These are phyloP conservation scores for Thomomys bottae DNA, from an alignment of 2,113 vertebrate genomes.

Conservation along the genomic window DNA sequence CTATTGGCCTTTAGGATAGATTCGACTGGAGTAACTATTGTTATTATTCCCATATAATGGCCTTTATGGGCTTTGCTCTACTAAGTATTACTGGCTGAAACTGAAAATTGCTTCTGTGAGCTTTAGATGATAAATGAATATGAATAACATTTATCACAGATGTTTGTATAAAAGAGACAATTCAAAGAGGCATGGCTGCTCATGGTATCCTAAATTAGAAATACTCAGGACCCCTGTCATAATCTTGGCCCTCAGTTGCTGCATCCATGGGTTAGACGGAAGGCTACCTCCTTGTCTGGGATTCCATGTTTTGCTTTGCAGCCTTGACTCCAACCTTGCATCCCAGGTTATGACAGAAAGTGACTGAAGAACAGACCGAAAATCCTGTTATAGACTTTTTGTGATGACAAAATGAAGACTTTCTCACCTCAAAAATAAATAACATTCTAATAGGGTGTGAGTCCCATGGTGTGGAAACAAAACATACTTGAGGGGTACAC, in stretches of 20 bases:
- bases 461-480: not conserved
- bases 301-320: not conserved
- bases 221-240: not conserved
- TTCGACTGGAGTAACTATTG: not conserved
- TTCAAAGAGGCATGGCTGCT: not conserved
- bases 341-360: not conserved
- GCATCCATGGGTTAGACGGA: not conserved
- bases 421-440: constrained; percentile 32
- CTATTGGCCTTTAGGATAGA: not conserved
- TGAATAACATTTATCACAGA: not conserved
- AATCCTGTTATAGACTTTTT: not conserved
- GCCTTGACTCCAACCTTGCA: accelerated
- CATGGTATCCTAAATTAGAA: not conserved
- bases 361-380: not conserved
- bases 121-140: constrained; percentile 25
- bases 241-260: not conserved
- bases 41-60: not conserved
- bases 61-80: not conserved
- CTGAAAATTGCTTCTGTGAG: not conserved
- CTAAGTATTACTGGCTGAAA: constrained; percentile 5
- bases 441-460: constrained; percentile 46
- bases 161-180: not conserved
- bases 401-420: not conserved
- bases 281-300: not conserved
- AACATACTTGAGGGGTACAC: not conserved